phyloP scores from a whole-genome alignment of 2,113 vertebrate species.

The Hucho hucho region DNA sequence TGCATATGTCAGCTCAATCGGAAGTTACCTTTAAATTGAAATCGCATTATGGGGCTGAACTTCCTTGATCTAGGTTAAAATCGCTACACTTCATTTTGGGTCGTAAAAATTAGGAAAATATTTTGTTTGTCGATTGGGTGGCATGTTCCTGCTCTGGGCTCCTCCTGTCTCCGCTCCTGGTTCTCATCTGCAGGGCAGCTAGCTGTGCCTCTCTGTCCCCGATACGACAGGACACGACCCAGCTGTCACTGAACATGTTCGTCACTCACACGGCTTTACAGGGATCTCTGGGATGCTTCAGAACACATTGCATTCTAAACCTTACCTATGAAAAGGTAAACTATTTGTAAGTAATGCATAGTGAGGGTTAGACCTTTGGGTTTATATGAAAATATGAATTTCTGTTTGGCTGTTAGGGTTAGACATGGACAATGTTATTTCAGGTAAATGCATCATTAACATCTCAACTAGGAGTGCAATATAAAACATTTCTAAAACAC shows the following conservation, averaged over 20 bases:
- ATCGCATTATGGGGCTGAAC: too few relatives aligned
- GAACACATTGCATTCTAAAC: conserved; percentile 56
- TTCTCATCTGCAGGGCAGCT: conserved; percentile 73
- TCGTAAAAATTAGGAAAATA: not conserved
- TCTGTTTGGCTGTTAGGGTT: too few relatives aligned
- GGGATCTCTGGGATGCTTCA: conserved; percentile 51
- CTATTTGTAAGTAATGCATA: conserved; percentile 44
- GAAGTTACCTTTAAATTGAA: too few relatives aligned
- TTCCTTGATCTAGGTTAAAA: too few relatives aligned
- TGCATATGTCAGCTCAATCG: too few relatives aligned
- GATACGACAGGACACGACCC: conserved; percentile 77
- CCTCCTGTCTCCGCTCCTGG: not conserved
- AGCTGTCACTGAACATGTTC: conserved; percentile 75
- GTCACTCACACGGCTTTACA: conserved; percentile 34
- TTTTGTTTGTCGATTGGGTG: conserved; percentile 20
- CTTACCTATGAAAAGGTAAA: conserved; percentile 45
- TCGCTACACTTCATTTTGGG: too few relatives aligned
- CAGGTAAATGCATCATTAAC: not conserved
- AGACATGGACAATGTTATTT: not conserved
- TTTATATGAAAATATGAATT: too few relatives aligned
- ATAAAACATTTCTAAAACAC: conserved; percentile 17
- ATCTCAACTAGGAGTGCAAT: too few relatives aligned
- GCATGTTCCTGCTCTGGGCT: conserved; percentile 38
- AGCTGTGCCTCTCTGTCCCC: conserved; percentile 69
- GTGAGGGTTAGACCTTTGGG: not conserved